Conservation (phyloP, 2,113 vertebrate species). For the Butorides virescens region DNA sequence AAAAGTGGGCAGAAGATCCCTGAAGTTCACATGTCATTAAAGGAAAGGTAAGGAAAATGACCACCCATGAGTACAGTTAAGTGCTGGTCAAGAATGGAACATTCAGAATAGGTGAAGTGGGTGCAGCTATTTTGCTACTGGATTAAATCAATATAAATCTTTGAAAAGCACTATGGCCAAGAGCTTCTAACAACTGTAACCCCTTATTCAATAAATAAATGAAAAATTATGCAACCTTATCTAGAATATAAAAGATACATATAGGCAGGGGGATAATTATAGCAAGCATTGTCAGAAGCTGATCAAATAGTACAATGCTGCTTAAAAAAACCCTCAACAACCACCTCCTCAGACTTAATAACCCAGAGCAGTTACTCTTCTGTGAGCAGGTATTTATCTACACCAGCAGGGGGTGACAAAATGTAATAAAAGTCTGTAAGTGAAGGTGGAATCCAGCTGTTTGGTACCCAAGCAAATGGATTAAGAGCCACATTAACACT, state of each 20-base stretch:
- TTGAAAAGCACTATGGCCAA: not conserved
- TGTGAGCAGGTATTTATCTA: not conserved
- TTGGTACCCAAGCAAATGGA: not conserved
- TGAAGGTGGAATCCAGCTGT: not conserved
- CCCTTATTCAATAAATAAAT: not conserved
- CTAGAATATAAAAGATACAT: not conserved
- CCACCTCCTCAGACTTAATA: not conserved
- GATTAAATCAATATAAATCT: not conserved
- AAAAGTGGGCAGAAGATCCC: not conserved
- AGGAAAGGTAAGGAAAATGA: not conserved
- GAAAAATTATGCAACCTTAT: not conserved
- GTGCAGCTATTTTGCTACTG: not conserved
- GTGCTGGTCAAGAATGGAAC: not conserved
- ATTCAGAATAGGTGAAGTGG: not conserved
- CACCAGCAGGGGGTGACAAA: not conserved
- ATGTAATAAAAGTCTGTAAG: not conserved
- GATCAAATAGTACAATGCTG: not conserved
- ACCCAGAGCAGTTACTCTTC: not conserved
- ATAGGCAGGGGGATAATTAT: not conserved
- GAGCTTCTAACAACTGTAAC: not conserved
- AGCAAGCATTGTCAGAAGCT: not conserved
- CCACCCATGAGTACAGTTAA: not conserved
- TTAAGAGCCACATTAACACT: not conserved
- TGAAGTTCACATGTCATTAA: not conserved
- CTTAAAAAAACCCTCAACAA: not conserved